A percentile compares a stretch with the other conserved stretches of the same genome.
Evolutionary conservation across 2,888 invertebrate genomes (phyloP).

Genomic region (Pogonocherus hispidulus): DNA sequence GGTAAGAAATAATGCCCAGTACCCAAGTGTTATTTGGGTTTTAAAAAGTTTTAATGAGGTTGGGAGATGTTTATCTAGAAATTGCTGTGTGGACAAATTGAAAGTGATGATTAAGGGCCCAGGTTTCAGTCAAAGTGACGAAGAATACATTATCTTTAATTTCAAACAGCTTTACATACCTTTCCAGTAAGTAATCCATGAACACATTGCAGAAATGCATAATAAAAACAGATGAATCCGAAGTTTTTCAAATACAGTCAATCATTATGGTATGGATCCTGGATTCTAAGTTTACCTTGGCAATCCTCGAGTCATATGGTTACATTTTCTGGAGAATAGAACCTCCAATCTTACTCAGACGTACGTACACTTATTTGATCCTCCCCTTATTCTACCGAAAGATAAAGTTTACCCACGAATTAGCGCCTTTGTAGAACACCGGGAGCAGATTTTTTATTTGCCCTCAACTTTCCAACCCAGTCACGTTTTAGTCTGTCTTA

Average conservation of each 20-base stretch:
- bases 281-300: no score
- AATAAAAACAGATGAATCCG: no score
- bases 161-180: no score
- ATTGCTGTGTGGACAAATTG: constrained; percentile 7
- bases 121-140: no score
- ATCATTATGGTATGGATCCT: no score
- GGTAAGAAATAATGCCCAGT: constrained; percentile 18
- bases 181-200: no score
- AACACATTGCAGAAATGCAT: no score
- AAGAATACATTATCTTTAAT: background rate
- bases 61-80: constrained; percentile 12
- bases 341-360: background rate
- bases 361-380: background rate
- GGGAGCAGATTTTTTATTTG: constrained; percentile 11
- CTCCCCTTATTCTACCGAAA: background rate
- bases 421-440: constrained; percentile 6
- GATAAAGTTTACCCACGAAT: constrained; percentile 21
- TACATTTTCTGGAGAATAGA: no score
- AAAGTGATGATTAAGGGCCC: background rate
- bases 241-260: no score
- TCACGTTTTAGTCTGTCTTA: constrained; percentile 24
- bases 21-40: constrained; percentile 16
- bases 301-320: no score
- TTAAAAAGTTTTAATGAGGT: constrained; percentile 20
- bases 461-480: background rate